Evolutionary conservation across 2,888 invertebrate genomes (phyloP).

Genomic region (Lasioglossum zephyrum): DNA sequence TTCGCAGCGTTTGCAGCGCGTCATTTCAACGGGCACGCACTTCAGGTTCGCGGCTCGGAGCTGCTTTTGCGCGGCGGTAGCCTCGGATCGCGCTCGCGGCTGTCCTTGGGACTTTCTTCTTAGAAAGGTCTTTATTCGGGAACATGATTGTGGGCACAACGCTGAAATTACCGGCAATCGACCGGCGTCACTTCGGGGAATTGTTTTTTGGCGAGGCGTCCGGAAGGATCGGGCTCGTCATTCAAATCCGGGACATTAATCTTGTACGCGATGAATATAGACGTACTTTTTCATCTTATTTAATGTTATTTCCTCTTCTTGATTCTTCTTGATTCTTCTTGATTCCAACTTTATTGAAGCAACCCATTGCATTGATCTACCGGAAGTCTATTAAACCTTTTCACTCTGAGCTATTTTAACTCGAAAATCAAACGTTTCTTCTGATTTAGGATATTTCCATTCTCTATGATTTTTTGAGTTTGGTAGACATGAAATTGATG

Average conservation of each 20-base stretch:
- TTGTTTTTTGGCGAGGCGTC: conserved; percentile 25
- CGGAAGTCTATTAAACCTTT: too few relatives aligned
- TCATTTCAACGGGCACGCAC: conserved; percentile 44
- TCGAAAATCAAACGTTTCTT: too few relatives aligned
- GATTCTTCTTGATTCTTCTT: neutral
- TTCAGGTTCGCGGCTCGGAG: conserved; percentile 30
- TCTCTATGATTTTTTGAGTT: too few relatives aligned
- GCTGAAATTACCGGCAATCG: conserved; percentile 52
- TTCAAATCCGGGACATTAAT: neutral
- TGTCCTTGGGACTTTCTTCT: conserved; percentile 64
- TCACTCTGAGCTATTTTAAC: too few relatives aligned
- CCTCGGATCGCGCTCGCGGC: conserved; percentile 46
- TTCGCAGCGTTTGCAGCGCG: conserved; percentile 4
- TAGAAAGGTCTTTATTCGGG: conserved; percentile 58
- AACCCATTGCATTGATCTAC: neutral
- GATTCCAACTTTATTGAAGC: neutral
- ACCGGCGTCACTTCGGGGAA: conserved; percentile 46
- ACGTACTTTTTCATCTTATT: neutral
- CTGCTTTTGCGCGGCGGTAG: conserved; percentile 30
- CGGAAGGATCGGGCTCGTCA: neutral
- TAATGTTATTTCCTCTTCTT: neutral
- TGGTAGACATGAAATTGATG: too few relatives aligned
- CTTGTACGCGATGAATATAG: neutral
- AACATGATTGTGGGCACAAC: conserved; percentile 41
- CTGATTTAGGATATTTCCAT: too few relatives aligned